Evolutionary conservation across 2,113 vertebrate species (phyloP), one percentile per base, ranked within the genome.

Genomic region (Pygoscelis antarcticus): DNA sequence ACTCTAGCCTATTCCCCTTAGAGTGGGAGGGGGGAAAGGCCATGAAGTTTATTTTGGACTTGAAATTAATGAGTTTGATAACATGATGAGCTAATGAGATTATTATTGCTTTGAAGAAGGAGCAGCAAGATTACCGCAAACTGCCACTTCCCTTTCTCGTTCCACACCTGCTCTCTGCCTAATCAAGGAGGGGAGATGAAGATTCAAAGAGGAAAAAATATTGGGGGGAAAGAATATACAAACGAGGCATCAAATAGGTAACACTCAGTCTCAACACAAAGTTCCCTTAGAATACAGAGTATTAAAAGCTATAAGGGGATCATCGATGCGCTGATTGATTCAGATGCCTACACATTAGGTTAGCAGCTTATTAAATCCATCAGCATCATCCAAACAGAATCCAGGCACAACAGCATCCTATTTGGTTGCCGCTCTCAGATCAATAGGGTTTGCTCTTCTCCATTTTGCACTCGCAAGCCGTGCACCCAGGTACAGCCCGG

Each of bases 371-470:
- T 70, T 38, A 77, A 42, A 83, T 8, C 77, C 74, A 51, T 7
- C 78, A 77, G 57, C 81, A 85, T 30, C 78, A 69, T 40, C 71
- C 19, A 76, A 86, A 62, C 58, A 66, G 75, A 34, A 78, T n/a
- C 91, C 89, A 65, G 52, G 54, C 97, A 82, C 77, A 38, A 61
- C 83, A 79, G 62, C 83, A 91, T 69, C 82, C 57, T 6, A 38
- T 55, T 46, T 6, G 54, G 78, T 61, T 15, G 71, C 36, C 15
- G 29, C 89, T 94, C 77, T 23, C 58, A 9, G 60, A 96, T 90
- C 89, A 78, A 83, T 57, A 77, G 36, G 58, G 32, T 94, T 82
- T 85, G 87, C 66, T 87, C 83, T 94, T 95, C 96, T 95, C 96
- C 96, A 96, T 96, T 62, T 95, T 86, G 82, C 93, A 32, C 89